A percentile compares a stretch with the other conserved stretches of the same genome.
Evolutionary conservation across 1,140 invertebrate species (phyloP).

Genomic region (Aethina tumida): DNA sequence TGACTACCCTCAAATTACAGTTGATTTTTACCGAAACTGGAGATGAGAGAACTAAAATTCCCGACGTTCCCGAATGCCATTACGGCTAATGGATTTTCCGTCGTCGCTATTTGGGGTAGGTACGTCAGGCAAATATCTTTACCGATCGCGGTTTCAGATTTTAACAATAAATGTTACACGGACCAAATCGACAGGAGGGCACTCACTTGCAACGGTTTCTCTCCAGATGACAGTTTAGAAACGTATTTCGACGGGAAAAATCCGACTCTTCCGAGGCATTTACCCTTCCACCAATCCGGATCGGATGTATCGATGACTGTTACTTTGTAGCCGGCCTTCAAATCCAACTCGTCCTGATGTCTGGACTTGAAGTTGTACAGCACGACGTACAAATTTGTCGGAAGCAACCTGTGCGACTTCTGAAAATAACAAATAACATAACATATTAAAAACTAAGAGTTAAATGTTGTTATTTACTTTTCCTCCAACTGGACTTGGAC

Average conservation of each 20-base stretch:
- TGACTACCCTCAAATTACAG: too few species aligned
- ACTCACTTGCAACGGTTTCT: constrained; percentile 78
- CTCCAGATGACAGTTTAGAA: constrained; percentile 77
- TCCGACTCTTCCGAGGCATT: constrained; percentile 82
- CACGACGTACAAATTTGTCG: constrained; percentile 88
- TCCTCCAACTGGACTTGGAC: constrained; percentile 67
- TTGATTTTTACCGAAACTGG: too few species aligned
- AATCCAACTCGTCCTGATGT: constrained; percentile 86
- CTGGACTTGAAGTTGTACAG: constrained; percentile 91
- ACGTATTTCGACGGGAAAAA: constrained; percentile 94
- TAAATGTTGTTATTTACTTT: constrained; percentile 20
- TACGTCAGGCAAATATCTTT: neutral
- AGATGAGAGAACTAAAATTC: too few species aligned
- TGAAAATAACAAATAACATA: constrained; percentile 35
- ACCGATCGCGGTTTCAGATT: neutral
- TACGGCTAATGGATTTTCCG: too few species aligned
- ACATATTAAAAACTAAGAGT: neutral
- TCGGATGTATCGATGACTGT: constrained; percentile 91
- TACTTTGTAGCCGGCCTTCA: constrained; percentile 91
- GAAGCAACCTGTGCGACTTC: constrained; percentile 75
- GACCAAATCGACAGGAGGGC: neutral
- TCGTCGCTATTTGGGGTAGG: too few species aligned
- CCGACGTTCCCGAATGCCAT: too few species aligned
- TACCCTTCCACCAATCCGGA: constrained; percentile 95
- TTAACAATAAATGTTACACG: neutral